Conservation (phyloP, 2,888 invertebrate genomes). For the Thumatha senex region DNA sequence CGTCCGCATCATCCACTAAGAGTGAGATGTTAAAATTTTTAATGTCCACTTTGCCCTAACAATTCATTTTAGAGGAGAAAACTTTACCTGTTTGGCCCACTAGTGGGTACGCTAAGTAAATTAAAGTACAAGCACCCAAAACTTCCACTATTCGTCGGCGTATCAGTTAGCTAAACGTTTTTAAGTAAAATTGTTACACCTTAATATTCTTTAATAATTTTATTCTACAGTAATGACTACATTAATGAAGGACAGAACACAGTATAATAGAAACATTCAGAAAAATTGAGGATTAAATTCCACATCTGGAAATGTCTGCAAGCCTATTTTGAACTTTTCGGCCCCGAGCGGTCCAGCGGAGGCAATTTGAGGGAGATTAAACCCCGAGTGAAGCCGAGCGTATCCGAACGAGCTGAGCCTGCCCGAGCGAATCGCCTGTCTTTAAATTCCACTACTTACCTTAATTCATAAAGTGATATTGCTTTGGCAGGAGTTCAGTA, state of each 20-base stretch:
- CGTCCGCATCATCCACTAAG: too few species aligned
- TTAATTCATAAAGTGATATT: conserved; percentile 50
- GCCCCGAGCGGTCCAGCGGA: conserved; percentile 40
- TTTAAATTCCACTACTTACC: conserved; percentile 40
- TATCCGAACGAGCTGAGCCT: conserved; percentile 38
- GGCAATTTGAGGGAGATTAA: conserved; percentile 62
- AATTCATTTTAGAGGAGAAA: too few species aligned
- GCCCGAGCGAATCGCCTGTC: conserved; percentile 38
- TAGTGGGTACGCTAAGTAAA: too few species aligned
- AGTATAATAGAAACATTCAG: conserved; percentile 40
- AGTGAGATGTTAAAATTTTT: too few species aligned
- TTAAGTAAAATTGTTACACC: too few species aligned
- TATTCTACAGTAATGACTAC: background rate
- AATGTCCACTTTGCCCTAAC: too few species aligned
- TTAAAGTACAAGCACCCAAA: too few species aligned
- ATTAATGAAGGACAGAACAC: conserved; percentile 15
- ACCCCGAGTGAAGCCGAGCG: conserved; percentile 48
- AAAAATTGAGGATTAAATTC: conserved; percentile 46
- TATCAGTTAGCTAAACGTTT: too few species aligned
- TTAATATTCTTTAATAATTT: background rate
- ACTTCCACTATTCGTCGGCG: too few species aligned
- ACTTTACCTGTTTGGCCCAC: too few species aligned
- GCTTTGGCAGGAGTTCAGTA: conserved; percentile 39
- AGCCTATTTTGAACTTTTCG: conserved; percentile 43
- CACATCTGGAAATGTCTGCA: conserved; percentile 43